phyloP scores from a whole-genome alignment of 2,113 vertebrate species.

The Corythaixoides concolor region DNA sequence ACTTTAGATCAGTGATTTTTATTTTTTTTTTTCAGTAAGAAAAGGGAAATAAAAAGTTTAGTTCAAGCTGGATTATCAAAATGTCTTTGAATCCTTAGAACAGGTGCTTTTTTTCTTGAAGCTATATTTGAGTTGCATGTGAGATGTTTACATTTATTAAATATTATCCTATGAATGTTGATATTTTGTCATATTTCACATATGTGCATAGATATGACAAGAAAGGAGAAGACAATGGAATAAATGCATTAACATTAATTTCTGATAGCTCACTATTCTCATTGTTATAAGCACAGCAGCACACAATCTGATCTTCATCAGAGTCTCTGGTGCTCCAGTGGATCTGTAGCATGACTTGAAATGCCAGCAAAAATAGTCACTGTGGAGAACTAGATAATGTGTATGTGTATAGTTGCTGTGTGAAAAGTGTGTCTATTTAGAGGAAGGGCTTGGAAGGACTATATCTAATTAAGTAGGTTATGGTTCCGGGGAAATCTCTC shows the following conservation, averaged over 20 bases:
- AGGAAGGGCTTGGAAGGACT: not conserved
- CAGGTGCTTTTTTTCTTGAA: not conserved
- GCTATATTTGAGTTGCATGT: not conserved
- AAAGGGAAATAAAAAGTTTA: not conserved
- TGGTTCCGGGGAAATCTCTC: not conserved
- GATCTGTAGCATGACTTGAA: not conserved
- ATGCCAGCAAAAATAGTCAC: not conserved
- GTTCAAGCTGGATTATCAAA: not conserved
- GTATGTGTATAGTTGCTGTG: not conserved
- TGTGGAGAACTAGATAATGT: not conserved
- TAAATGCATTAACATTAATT: not conserved
- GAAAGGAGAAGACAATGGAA: not conserved
- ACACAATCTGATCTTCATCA: not conserved
- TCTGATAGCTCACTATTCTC: not conserved
- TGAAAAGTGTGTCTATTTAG: not conserved
- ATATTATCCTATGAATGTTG: not conserved
- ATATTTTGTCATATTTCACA: not conserved
- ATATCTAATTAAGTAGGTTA: not conserved
- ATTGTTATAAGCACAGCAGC: not conserved
- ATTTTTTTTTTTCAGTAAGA: not conserved
- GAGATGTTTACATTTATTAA: not conserved
- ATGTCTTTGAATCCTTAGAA: not conserved
- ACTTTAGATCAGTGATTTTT: not conserved
- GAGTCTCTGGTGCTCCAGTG: not conserved
- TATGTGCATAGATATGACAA: not conserved